These are phyloP conservation scores for Myanophis thanlyinensis DNA, from an alignment of 2,113 vertebrate genomes.

Conservation along the genomic window DNA sequence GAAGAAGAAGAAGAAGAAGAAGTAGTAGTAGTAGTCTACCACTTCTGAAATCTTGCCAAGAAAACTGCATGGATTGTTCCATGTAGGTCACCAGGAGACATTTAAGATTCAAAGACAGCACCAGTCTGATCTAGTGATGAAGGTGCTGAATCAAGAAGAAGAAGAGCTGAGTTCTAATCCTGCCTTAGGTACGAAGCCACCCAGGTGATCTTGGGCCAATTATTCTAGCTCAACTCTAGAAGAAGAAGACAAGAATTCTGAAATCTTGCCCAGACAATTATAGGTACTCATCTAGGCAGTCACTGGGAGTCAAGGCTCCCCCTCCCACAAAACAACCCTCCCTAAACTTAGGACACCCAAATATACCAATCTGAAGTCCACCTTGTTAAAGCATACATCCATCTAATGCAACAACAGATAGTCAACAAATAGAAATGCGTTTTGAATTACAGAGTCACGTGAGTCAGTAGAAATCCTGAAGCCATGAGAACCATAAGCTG, in stretches of 20 bases:
- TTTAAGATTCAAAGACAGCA: not conserved
- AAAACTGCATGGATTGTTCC: not conserved
- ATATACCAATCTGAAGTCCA: slow-evolving; percentile 18
- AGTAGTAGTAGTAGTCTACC: not conserved
- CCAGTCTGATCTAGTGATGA: not conserved
- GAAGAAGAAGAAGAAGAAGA: too few relatives aligned
- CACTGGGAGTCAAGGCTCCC: not conserved
- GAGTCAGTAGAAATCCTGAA: not conserved
- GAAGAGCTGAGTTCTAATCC: not conserved
- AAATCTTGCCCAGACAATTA: too few relatives aligned
- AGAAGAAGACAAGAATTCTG: too few relatives aligned
- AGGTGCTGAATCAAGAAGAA: not conserved
- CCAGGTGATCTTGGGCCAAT: not conserved
- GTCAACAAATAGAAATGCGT: slow-evolving; percentile 29
- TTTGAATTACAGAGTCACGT: slow-evolving; percentile 6
- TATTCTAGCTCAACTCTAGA: not conserved
- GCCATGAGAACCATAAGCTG: not conserved
- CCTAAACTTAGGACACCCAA: not conserved
- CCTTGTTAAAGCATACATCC: not conserved
- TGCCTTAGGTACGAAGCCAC: not conserved
- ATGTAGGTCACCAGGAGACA: not conserved
- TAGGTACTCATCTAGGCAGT: too few relatives aligned
- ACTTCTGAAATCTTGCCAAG: not conserved
- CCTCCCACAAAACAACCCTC: not conserved
- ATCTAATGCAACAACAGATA: not conserved